Percentiles rank a stretch among this genome's conserved stretches.
These are phyloP conservation scores for Temnothorax nylanderi DNA, from an alignment of 1,140 invertebrate genomes.

Conservation along the genomic window DNA sequence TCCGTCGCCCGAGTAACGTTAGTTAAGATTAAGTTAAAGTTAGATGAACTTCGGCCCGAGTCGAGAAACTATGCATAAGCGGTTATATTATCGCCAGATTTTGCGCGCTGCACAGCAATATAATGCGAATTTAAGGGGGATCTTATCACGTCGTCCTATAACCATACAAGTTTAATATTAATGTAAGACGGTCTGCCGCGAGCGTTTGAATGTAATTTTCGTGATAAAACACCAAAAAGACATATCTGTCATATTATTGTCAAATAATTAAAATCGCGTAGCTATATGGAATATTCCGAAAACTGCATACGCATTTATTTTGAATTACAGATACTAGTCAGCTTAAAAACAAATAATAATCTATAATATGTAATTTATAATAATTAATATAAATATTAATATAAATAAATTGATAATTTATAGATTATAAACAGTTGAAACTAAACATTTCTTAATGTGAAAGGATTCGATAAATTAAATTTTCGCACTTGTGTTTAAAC, in stretches of 20 bases:
- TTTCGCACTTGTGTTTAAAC: not conserved
- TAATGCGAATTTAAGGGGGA: slow-evolving; percentile 56
- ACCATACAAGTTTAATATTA: slow-evolving; percentile 51
- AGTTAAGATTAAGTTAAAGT: slow-evolving; percentile 76
- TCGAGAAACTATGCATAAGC: slow-evolving; percentile 72
- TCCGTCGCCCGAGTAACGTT: slow-evolving; percentile 61
- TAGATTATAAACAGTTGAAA: not conserved
- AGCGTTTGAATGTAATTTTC: slow-evolving; percentile 5
- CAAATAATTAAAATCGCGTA: not conserved
- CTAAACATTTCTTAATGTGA: not conserved
- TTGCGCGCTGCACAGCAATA: slow-evolving; percentile 54
- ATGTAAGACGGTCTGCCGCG: not conserved
- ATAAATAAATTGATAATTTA: not conserved
- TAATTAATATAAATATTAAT: no score
- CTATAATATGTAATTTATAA: not conserved
- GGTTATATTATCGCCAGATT: slow-evolving; percentile 71
- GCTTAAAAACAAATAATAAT: not conserved
- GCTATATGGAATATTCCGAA: not conserved
- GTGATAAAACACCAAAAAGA: not conserved
- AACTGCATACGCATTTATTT: not conserved
- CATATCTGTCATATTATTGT: not conserved
- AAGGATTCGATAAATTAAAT: slow-evolving; percentile 15
- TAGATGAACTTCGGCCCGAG: slow-evolving; percentile 65
- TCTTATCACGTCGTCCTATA: slow-evolving; percentile 44
- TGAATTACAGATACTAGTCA: not conserved